Conservation (phyloP, 1,140 invertebrate species). For the Euwallacea similis region DNA sequence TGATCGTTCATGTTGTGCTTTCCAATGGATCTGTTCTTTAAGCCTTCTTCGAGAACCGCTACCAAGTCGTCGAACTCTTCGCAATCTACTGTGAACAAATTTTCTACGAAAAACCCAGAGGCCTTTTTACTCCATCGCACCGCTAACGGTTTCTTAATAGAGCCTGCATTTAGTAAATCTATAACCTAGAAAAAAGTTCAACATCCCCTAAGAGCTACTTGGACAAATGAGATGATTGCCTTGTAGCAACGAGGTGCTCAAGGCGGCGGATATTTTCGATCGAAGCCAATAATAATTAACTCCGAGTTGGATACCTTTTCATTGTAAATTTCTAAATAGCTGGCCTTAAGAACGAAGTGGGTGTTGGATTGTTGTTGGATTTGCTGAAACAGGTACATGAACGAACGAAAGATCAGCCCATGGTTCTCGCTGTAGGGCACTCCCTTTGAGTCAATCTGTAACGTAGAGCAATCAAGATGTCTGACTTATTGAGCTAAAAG, state of each 20-base stretch:
- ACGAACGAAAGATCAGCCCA: conserved; percentile 85
- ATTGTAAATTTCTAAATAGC: conserved; percentile 95
- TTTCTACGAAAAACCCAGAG: conserved; percentile 93
- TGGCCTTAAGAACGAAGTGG: conserved; percentile 88
- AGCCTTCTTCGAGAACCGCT: conserved; percentile 94
- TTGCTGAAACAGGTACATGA: conserved; percentile 86
- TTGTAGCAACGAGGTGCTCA: background rate
- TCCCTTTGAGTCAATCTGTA: conserved; percentile 65
- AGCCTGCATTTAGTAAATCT: conserved; percentile 90
- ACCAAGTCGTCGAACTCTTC: conserved; percentile 91
- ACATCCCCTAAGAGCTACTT: too few species aligned
- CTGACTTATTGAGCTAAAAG: background rate
- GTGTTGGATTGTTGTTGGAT: conserved; percentile 73
- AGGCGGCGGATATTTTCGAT: background rate
- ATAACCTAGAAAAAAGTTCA: conserved; percentile 69
- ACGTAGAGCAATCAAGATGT: conserved; percentile 20
- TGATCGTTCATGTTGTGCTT: conserved; percentile 95
- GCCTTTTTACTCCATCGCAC: conserved; percentile 92
- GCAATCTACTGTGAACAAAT: conserved; percentile 92
- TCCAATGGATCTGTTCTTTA: conserved; percentile 82
- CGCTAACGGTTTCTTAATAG: conserved; percentile 74
- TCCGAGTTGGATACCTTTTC: conserved; percentile 72
- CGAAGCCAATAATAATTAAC: background rate
- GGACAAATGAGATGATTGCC: too few species aligned
- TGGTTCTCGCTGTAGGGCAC: conserved; percentile 69